Evolutionary conservation across 2,888 invertebrate genomes (phyloP).

Genomic region (Drosophila rellima): DNA sequence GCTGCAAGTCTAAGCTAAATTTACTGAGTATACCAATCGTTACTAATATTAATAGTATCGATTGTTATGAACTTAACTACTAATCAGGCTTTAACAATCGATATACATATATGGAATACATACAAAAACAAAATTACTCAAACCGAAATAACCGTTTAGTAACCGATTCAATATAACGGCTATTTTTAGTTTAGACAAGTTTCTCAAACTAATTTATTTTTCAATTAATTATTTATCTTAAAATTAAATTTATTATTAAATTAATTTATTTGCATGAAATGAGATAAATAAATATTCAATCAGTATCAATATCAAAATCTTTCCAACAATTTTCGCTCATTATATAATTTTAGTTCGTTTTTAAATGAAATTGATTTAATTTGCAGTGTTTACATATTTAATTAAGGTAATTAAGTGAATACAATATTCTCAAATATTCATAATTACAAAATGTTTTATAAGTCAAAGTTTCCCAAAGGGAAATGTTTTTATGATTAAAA

Average conservation of each 20-base stretch:
- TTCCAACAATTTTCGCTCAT: neutral
- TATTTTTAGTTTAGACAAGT: too few species aligned
- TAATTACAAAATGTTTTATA: neutral
- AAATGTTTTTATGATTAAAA: neutral
- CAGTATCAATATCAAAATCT: neutral
- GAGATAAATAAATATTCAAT: too few species aligned
- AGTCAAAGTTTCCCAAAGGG: neutral
- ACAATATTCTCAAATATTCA: neutral
- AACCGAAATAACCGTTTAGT: too few species aligned
- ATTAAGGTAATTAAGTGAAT: constrained; percentile 3
- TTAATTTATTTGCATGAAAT: too few species aligned
- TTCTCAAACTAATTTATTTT: too few species aligned
- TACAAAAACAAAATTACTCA: too few species aligned
- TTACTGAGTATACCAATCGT: neutral
- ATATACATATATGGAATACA: too few species aligned
- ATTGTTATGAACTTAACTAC: neutral
- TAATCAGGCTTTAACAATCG: too few species aligned
- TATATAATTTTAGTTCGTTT: neutral
- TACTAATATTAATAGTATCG: neutral
- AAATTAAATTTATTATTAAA: too few species aligned
- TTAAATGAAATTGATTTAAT: constrained; percentile 1
- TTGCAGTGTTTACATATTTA: neutral
- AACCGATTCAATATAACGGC: too few species aligned
- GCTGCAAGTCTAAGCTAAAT: neutral
- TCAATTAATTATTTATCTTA: too few species aligned